Base-by-base conservation (phyloP, 1,140 invertebrate genomes). In the Drosophila repleta region DNA sequence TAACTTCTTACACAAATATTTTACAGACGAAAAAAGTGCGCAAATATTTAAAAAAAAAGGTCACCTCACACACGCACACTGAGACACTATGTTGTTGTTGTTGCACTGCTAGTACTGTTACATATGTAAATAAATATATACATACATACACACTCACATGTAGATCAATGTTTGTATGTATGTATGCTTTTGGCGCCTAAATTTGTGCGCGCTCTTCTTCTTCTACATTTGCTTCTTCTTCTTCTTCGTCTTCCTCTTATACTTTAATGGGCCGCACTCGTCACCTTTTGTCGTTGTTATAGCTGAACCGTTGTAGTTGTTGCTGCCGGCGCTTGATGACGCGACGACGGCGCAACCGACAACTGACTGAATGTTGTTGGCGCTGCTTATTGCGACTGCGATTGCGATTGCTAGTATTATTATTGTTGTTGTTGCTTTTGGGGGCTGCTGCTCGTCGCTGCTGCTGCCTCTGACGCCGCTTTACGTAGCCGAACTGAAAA, bases 401-500 rank as follows among this genome's bases (percentile, higher is more conserved):
- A 48, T 65, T 53, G 51, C 41, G 48, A 51, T 72, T 20, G 48
- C 41, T 45, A 32, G 26, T 58, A 41, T 11, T 62, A 15, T 29
- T 63, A 37, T 10, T 51, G 21, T 32, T 21, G 26, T 26, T 29
- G 15, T 18, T 58, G 32, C 6, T 57, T 35, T 49, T 66, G 46
- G 48, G 53, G 29, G 45, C 51, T 18, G 45, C 7, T 76, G 8
- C 17, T 20, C 18, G 11, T 67, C 65, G 73, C 56, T 76, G 76
- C 58, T 65, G 71, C 57, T 73, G 77, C 76, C 67, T 69, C 76
- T 81, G 72, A 67, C 64, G 65, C 66, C 67, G 69, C 70, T 79
- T 73, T 72, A 69, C 69, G 67, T 74, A 70, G 74, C 72, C 67
- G 79, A 76, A 82, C 80, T 84, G 76, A 85, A 82, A 75, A 75